A percentile compares a stretch with the other conserved stretches of the same genome.
Conservation (phyloP, 2,113 vertebrate species). For the Megaceryle torquata region DNA sequence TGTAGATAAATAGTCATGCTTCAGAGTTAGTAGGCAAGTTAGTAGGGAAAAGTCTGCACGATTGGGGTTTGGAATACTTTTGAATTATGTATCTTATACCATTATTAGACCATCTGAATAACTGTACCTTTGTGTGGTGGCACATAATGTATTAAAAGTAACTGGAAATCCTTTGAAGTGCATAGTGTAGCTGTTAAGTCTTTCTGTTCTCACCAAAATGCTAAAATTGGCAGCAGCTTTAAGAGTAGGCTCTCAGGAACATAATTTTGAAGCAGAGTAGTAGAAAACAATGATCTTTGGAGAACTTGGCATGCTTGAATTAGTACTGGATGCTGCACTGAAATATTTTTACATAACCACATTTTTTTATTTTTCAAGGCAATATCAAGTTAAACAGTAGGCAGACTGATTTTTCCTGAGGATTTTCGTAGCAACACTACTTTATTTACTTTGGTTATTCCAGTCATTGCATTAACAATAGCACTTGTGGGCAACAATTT, state of each 20-base stretch:
- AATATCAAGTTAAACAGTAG: neutral
- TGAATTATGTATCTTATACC: neutral
- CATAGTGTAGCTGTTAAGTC: neutral
- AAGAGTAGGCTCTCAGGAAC: neutral
- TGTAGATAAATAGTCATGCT: neutral
- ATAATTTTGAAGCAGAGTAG: neutral
- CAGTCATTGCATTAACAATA: neutral
- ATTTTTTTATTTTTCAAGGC: neutral
- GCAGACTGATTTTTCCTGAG: neutral
- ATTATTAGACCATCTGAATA: neutral
- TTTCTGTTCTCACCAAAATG: neutral
- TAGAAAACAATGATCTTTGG: neutral
- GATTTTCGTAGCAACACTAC: neutral
- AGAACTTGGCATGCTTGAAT: neutral
- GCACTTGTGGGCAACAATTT: neutral
- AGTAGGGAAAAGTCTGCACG: neutral
- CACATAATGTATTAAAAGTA: neutral
- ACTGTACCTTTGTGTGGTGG: neutral
- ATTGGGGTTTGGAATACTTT: neutral
- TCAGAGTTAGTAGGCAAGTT: neutral
- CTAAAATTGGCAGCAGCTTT: neutral
- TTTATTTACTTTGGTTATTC: neutral
- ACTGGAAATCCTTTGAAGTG: neutral
- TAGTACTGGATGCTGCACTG: neutral
- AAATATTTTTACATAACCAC: neutral